Percentiles rank a stretch among this genome's conserved stretches.
Evolutionary conservation across 2,113 vertebrate genomes (phyloP).

Genomic region (Climacteris rufus): DNA sequence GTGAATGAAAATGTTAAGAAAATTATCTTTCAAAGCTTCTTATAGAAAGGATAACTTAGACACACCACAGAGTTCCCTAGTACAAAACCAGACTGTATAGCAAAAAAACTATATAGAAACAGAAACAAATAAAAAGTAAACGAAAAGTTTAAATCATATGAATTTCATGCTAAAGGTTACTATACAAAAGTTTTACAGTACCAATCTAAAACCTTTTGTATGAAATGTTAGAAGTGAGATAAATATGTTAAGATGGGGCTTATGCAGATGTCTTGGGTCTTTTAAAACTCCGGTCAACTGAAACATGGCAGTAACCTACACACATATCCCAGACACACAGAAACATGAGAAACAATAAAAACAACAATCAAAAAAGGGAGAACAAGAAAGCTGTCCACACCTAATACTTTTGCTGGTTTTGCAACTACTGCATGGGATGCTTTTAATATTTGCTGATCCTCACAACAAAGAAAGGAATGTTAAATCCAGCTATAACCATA

Average conservation of each 20-base stretch:
- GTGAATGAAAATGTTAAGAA: not conserved
- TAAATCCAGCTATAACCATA: not conserved
- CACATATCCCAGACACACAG: not conserved
- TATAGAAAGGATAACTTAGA: not conserved
- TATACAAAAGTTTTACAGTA: constrained; percentile 13
- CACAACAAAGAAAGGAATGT: not conserved
- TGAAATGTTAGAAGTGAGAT: constrained; percentile 30
- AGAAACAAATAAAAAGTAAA: not conserved
- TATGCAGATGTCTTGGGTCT: not conserved
- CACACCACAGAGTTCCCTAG: not conserved
- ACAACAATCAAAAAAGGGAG: not conserved
- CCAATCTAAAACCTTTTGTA: constrained; percentile 35
- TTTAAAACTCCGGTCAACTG: not conserved
- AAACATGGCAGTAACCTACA: not conserved
- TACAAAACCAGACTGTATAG: not conserved
- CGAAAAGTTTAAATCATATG: not conserved
- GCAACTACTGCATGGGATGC: not conserved
- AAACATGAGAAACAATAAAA: not conserved
- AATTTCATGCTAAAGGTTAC: constrained; percentile 10
- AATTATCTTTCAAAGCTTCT: not conserved
- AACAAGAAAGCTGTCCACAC: not conserved
- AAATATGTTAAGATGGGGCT: constrained; percentile 37
- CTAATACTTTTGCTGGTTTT: not conserved
- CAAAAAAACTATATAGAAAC: not conserved
- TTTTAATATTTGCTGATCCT: not conserved